Evolutionary conservation across 30 jellyfish, hydroid and myxozoan species (phyloP), one percentile per base, ranked within the genome.

Genomic region (Morbakka virulenta): DNA sequence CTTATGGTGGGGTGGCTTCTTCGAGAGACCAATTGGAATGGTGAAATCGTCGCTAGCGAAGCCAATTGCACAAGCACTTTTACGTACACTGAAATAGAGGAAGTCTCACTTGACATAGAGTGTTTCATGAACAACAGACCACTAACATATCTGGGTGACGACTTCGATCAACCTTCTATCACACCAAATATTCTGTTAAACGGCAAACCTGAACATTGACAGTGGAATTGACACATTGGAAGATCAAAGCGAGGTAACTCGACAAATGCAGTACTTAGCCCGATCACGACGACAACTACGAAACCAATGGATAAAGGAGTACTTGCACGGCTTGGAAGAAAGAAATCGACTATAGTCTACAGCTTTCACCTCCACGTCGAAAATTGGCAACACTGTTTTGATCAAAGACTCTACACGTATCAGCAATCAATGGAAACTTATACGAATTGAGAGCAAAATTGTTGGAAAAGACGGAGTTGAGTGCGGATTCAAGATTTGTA

Each of bases 1-100:
- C 67, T 87, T 93, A 21, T 79, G 88, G 94, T 68, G 94, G 91
- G 90, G 91, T 3, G 89, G 90, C 51, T 72, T 77, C 68, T 69
- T 69, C 57, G 94, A 86, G 73, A 47, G 94, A 27, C 21, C 80
- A 80, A 66, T 76, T 63, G 89, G 89, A 17, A 51, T 84, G 1
- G 63, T 64, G 68, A 85, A 85, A 64, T 12, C 74, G 23, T 69
- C 76, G 30, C 47, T 67, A 29, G 28, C 80, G 26, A 76, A 76
- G 53, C 87, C 73, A 30, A 41, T 69, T 33, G 87, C 87, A 28
- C 67, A 68, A 22, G 51, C 79, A 20, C 12, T 76, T 30, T 85
- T 29, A 51, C 74, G 9, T 85, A 63, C 47, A 69, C 69, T 50
- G 83, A 53, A 74, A 75, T 85, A 23, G 72, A 85, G 65, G 93